Evolutionary conservation across 2,888 invertebrate species (phyloP), one percentile per base, ranked within the genome.

Genomic region (Lepas anatifera): DNA sequence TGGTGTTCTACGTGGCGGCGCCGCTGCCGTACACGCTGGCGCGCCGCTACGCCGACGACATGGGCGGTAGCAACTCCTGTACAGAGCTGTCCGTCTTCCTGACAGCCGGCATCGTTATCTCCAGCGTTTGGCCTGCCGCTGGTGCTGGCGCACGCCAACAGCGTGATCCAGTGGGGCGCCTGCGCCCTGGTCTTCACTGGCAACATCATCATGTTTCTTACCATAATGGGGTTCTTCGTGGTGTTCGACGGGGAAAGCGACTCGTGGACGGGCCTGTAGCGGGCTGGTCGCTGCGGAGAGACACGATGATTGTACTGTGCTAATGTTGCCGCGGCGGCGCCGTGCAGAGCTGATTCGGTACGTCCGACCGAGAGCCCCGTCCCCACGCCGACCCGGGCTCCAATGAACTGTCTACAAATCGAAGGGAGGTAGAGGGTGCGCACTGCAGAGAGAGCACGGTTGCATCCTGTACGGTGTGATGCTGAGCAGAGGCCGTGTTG

Each of bases 81-180:
- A 71, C 64, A 27, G 72, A 73, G 67, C 50, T 73, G 69, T 72
- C 72, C 1, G 87, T 96, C 75, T 99, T 99, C 79, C 81, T 97
- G 69, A 97, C 98, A 0, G 92, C 97, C 84, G 95, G 95, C 58
- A 88, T 98, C 77, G 87, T 99, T 29, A 87, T 99, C 69, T 96
- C 97, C n/a, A 75, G 93, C 97, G 0, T 96, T 97, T 81, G 97
- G 90, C n/a, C 84, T 99, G 74, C 98, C 98, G 0, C 89, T 98
- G 73, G 91, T 99, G 0, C 82, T 99, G 75, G 94, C 96, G 27
- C 86, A 95, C 78, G 81, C 82, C 2, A 29, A 41, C 6, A 72
- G 71, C 11, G 72, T 73, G 89, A 95, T 97, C 75, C 77, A 84
- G 76, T 87, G 87, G 87, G 89, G 90, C 46, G 93, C 95, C 2